Base-by-base conservation (phyloP, 2,797 vertebrate genomes). In the Microhierax caerulescens region DNA sequence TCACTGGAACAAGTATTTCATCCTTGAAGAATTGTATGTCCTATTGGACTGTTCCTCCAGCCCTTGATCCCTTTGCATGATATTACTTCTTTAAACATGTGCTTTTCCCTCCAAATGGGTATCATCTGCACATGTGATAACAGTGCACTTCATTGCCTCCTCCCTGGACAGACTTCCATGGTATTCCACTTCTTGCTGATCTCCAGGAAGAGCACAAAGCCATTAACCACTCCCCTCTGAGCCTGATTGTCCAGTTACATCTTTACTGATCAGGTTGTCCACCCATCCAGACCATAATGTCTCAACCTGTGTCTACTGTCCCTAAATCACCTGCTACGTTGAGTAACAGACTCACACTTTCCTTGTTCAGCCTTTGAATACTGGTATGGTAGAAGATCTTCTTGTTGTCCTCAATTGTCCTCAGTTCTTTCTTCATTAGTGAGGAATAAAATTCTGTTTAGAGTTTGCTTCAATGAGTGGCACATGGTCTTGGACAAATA, bases 281-380 rank as follows among this genome's bases (percentile, higher is more conserved):
- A 50, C 7, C 13, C 20, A 25, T 28, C 25, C 20, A 43, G 13
- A 9, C 63, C 32, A 39, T 61, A 77, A 80, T 22, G 10, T 54
- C 37, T 7, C 14, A 56, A 3, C 11, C 65, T 36, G 13, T 34
- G 12, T 68, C 19, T 86, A 22, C 25, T 72, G 30, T 36, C 37
- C 7, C 8, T 39, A 39, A 82, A 59, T 82, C 16, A 39, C 10
- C 9, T 54, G 14, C 19, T 36, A 11, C 16, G 12, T 59, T 65
- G 41, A 64, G 16, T 10, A 76, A 50, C 7, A 45, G 32, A 47
- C 4, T 0, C 6, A 4, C 0, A 0, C 28, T 73, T 90, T 53
- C 7, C 19, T 76, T 69, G 11, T 21, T 81, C 39, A 63, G 22
- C 7, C 14, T 74, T 70, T 48, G 24, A 69, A 43, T 10, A 22